Evolutionary conservation across 2,888 invertebrate genomes (phyloP).

Genomic region (Craniophora ligustri): DNA sequence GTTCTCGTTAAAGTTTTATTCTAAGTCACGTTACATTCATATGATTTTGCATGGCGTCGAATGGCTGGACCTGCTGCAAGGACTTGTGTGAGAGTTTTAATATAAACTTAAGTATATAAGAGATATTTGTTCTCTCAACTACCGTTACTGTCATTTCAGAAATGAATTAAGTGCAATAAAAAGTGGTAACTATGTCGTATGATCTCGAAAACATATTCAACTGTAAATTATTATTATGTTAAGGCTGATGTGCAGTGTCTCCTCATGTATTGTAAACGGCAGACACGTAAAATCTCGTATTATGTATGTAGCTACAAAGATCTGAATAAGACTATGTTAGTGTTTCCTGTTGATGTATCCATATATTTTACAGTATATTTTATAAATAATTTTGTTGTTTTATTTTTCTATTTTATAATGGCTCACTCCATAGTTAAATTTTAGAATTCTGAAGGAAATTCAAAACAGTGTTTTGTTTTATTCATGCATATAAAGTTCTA

Average conservation of each 20-base stretch:
- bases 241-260: constrained; percentile 47
- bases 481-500: no score
- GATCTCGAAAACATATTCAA: constrained; percentile 59
- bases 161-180: constrained; percentile 56
- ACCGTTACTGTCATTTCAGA: constrained; percentile 55
- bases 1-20: constrained; percentile 61
- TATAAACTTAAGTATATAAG: constrained; percentile 27
- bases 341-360: constrained; percentile 47
- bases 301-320: constrained; percentile 40
- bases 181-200: constrained; percentile 49
- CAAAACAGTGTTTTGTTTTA: no score
- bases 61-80: constrained; percentile 29
- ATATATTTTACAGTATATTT: constrained; percentile 44
- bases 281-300: constrained; percentile 34
- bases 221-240: constrained; percentile 53
- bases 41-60: constrained; percentile 36
- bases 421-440: no score
- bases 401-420: constrained; percentile 15
- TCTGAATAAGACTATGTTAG: constrained; percentile 44
- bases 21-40: constrained; percentile 37
- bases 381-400: constrained; percentile 33
- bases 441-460: no score
- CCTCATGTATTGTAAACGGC: constrained; percentile 37
- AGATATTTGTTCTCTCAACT: constrained; percentile 38
- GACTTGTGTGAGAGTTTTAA: constrained; percentile 28